phyloP scores from a whole-genome alignment of 2,888 invertebrate genomes.

The Anoplius nigerrimus region DNA sequence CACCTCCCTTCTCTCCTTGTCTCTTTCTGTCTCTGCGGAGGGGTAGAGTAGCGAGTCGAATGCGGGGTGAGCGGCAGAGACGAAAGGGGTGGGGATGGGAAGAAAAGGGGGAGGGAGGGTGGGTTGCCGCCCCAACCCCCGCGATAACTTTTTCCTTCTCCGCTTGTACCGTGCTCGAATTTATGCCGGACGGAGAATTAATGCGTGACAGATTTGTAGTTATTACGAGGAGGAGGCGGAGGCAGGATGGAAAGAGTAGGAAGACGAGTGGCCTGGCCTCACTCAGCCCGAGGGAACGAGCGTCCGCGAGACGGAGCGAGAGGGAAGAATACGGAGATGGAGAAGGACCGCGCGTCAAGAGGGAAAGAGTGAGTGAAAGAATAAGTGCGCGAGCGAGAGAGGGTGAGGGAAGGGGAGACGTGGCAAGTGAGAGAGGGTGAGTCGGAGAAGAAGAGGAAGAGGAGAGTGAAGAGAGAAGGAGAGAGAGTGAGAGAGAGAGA shows the following conservation, averaged over 20 bases:
- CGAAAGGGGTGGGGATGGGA: constrained; percentile 33
- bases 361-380: constrained; percentile 1
- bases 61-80: constrained; percentile 25
- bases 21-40: constrained; percentile 31
- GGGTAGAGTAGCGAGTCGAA: constrained; percentile 37
- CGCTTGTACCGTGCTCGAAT: constrained; percentile 69
- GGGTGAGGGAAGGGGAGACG: constrained; percentile 9
- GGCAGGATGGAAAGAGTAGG: constrained; percentile 57
- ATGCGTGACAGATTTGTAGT: constrained; percentile 75
- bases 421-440: not conserved
- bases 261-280: constrained; percentile 64
- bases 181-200: constrained; percentile 74
- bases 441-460: constrained; percentile 15
- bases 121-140: constrained; percentile 47
- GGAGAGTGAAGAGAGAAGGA: constrained; percentile 2
- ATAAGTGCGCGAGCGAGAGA: not conserved
- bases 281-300: constrained; percentile 59
- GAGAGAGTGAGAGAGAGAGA: constrained; percentile 18
- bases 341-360: constrained; percentile 15
- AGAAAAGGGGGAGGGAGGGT: constrained; percentile 30
- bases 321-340: constrained; percentile 22
- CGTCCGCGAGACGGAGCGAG: constrained; percentile 34
- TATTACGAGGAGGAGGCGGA: constrained; percentile 65
- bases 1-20: constrained; percentile 17
- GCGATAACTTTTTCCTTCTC: constrained; percentile 70